phyloP scores from a whole-genome alignment of 2,888 invertebrate species.

The Acanthosepion pharaonis region DNA sequence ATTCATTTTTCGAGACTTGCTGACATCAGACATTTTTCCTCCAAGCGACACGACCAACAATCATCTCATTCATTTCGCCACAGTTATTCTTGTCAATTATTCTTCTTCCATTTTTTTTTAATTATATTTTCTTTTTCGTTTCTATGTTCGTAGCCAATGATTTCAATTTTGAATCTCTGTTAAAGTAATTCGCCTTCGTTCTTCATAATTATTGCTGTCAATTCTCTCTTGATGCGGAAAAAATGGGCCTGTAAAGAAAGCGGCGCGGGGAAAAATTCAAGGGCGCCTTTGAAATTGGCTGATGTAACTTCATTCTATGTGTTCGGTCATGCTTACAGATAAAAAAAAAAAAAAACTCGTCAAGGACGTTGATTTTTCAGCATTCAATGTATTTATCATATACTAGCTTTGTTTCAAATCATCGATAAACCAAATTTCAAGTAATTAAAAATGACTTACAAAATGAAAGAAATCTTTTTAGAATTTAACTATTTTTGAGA shows the following conservation, averaged over 20 bases:
- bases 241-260: neutral
- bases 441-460: too few species aligned
- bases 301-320: too few species aligned
- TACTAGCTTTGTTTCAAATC: too few species aligned
- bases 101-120: neutral
- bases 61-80: neutral
- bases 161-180: conserved; percentile 33
- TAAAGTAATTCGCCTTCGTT: neutral
- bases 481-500: too few species aligned
- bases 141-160: neutral
- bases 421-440: too few species aligned
- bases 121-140: neutral
- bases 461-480: too few species aligned
- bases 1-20: conserved; percentile 21
- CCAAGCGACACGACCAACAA: neutral
- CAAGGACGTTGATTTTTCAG: too few species aligned
- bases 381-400: too few species aligned
- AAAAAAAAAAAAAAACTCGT: too few species aligned
- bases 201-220: neutral
- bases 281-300: too few species aligned
- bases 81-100: neutral
- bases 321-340: too few species aligned
- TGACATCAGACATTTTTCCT: neutral
- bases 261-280: neutral
- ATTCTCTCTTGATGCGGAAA: neutral